A percentile compares a stretch with the other conserved stretches of the same genome.
Evolutionary conservation across 2,797 vertebrate genomes (phyloP).

Genomic region (Karalla daura): DNA sequence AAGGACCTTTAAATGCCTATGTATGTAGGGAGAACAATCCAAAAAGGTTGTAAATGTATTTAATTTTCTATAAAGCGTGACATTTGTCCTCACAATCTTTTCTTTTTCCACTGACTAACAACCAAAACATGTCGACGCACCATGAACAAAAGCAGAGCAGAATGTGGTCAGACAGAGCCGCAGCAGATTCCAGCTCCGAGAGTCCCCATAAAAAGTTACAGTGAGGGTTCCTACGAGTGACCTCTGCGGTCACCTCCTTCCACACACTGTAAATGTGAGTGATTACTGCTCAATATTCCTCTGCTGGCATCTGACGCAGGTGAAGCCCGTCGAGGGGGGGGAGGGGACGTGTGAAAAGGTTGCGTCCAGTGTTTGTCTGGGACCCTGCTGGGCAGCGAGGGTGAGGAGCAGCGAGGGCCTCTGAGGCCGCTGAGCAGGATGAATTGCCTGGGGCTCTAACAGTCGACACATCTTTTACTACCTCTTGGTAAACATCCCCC

Average conservation of each 20-base stretch:
- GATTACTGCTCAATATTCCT: constrained; percentile 23
- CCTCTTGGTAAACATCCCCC: constrained; percentile 62
- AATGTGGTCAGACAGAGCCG: too few relatives aligned
- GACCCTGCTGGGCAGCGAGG: constrained; percentile 41
- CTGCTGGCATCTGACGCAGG: constrained; percentile 30
- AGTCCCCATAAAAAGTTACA: constrained; percentile 7
- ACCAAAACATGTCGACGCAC: too few relatives aligned
- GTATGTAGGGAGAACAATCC: too few relatives aligned
- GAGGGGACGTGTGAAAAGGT: constrained; percentile 47
- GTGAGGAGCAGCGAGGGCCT: constrained; percentile 24
- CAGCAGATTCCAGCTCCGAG: neutral
- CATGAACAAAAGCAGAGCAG: too few relatives aligned
- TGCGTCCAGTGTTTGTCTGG: constrained; percentile 38
- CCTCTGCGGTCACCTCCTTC: constrained; percentile 7
- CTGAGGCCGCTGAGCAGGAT: constrained; percentile 40
- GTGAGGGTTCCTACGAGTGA: neutral
- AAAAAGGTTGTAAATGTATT: too few relatives aligned
- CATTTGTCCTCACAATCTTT: too few relatives aligned
- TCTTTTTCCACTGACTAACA: too few relatives aligned
- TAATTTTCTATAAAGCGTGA: too few relatives aligned
- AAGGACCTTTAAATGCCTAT: too few relatives aligned
- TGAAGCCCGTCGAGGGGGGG: constrained; percentile 59
- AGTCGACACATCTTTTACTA: constrained; percentile 65
- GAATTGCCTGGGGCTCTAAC: constrained; percentile 48
- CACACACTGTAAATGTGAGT: constrained; percentile 39